Evolutionary conservation across 64 coral and sea anemone species (phyloP).

Genomic region (Orbicella faveolata): DNA sequence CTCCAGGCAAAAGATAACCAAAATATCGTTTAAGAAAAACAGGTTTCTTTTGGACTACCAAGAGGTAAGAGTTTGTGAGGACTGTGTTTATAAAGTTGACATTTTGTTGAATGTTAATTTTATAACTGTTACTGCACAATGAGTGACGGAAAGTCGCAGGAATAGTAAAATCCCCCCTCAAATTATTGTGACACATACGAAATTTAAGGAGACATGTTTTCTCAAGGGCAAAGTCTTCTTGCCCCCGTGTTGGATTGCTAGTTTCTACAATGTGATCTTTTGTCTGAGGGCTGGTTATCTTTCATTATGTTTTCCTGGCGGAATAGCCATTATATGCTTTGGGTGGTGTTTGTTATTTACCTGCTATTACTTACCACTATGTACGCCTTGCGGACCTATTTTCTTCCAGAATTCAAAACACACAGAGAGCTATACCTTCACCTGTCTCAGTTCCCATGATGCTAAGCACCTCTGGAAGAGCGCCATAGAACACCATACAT

Average conservation of each 20-base stretch:
- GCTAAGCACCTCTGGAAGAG: constrained; percentile 96
- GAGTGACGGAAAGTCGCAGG: too few relatives aligned
- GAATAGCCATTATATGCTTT: too few relatives aligned
- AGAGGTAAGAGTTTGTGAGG: constrained; percentile 43
- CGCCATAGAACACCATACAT: constrained; percentile 92
- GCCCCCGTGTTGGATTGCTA: too few relatives aligned
- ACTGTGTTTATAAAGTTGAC: not conserved
- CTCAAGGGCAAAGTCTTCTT: too few relatives aligned
- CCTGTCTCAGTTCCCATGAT: constrained; percentile 65
- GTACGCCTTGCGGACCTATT: not conserved
- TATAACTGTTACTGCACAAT: too few relatives aligned
- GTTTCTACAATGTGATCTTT: too few relatives aligned
- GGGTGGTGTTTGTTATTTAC: too few relatives aligned
- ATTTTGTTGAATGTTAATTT: not conserved
- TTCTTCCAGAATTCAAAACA: constrained; percentile 21
- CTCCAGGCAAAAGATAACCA: constrained; percentile 74
- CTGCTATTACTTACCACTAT: not conserved
- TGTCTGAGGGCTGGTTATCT: too few relatives aligned
- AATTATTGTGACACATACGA: too few relatives aligned
- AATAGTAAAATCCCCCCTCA: too few relatives aligned
- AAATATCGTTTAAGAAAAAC: constrained; percentile 88
- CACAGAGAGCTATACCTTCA: constrained; percentile 42
- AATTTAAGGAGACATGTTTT: too few relatives aligned
- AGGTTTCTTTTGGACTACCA: constrained; percentile 71
- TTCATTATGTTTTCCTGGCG: too few relatives aligned